A percentile compares a stretch with the other conserved stretches of the same genome.
These are phyloP conservation scores for Hoplias malabaricus DNA, from an alignment of 2,113 vertebrate species.

Conservation along the genomic window DNA sequence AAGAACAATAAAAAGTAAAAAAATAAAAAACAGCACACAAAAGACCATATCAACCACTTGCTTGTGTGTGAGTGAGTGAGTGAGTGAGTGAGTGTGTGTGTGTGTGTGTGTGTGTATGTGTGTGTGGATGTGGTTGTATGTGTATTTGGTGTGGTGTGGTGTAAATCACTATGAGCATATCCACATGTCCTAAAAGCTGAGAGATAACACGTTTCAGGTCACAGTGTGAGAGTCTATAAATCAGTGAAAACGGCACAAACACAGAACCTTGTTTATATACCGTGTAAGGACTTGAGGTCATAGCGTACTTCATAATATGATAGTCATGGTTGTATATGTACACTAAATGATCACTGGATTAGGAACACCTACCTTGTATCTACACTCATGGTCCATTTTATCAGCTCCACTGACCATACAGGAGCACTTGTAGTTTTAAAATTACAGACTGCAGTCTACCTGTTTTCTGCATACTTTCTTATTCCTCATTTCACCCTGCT, in stretches of 20 bases:
- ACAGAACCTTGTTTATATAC: not conserved
- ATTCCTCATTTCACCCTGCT: no score
- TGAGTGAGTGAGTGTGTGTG: conserved; percentile 17
- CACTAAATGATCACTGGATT: no score
- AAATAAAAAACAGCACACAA: conserved; percentile 6
- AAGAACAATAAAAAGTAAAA: conserved; percentile 38
- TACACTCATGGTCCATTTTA: no score
- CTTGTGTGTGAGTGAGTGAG: not conserved
- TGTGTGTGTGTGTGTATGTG: no score
- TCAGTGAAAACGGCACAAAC: not conserved
- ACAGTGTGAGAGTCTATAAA: conserved; percentile 20
- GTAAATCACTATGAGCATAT: conserved; percentile 29
- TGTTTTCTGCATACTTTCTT: no score
- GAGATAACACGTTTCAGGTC: conserved; percentile 26
- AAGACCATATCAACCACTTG: conserved; percentile 17
- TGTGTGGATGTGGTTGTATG: no score
- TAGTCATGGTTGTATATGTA: no score
- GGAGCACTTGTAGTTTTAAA: no score
- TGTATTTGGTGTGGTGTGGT: conserved; percentile 7
- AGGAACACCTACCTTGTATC: no score
- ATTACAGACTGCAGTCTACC: no score
- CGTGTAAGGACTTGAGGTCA: not conserved
- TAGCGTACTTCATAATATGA: no score
- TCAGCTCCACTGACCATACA: no score
- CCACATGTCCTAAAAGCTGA: conserved; percentile 10